A percentile compares a stretch with the other conserved stretches of the same genome.
phyloP scores from a whole-genome alignment of 2,888 invertebrate species.

The Synanthedon andrenaeformis region DNA sequence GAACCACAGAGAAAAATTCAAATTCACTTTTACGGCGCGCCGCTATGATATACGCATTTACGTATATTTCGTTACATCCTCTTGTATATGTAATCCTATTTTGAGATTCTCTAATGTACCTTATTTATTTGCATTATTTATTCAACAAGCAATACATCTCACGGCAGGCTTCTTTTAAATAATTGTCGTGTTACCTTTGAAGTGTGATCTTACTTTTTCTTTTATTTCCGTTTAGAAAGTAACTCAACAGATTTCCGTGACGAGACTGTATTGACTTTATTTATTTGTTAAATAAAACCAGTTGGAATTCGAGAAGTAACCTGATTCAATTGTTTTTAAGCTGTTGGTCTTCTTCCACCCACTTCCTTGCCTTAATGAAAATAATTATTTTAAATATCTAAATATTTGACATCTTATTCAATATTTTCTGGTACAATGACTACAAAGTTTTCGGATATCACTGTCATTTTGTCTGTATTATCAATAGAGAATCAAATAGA shows the following conservation, averaged over 20 bases:
- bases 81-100: conserved; percentile 19
- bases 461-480: too few relatives aligned
- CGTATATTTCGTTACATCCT: conserved; percentile 21
- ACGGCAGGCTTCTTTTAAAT: conserved; percentile 3
- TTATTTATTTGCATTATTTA: conserved; percentile 14
- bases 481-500: too few relatives aligned
- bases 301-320: too few relatives aligned
- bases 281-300: too few relatives aligned
- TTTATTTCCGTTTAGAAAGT: conserved; percentile 1
- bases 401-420: too few relatives aligned
- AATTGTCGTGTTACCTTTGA: conserved; percentile 9
- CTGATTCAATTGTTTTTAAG: too few relatives aligned
- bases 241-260: conserved; percentile 4
- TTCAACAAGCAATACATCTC: conserved; percentile 8
- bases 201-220: conserved; percentile 6
- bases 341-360: too few relatives aligned
- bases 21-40: conserved; percentile 30
- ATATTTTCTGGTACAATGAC: too few relatives aligned
- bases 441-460: too few relatives aligned
- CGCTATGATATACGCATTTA: conserved; percentile 30
- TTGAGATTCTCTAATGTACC: conserved; percentile 16
- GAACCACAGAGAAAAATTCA: conserved; percentile 35
- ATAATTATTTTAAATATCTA: too few relatives aligned
- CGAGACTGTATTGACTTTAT: too few relatives aligned
- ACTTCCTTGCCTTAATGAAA: too few relatives aligned